Evolutionary conservation across 2,113 vertebrate genomes (phyloP), one percentile per base, ranked within the genome.

Genomic region (Melierax canorus): DNA sequence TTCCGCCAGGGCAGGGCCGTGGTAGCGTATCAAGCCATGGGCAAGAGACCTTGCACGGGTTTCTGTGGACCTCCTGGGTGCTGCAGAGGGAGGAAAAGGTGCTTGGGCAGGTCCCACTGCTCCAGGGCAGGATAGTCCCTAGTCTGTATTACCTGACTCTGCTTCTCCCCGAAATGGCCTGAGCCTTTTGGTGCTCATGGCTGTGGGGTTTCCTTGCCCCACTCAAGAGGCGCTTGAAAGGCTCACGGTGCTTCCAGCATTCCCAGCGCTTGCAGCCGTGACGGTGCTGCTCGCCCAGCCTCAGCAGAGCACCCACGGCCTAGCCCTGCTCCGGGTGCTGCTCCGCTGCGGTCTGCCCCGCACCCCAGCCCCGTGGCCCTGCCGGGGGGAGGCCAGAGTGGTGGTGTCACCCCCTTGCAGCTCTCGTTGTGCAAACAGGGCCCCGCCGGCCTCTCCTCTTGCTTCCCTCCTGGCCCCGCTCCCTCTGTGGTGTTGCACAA

Each of bases 151-250:
- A 8, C 27, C 21, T 22, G 56, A 11, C 36, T 26, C 30, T 45
- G 27, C 43, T 32, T 11, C 17, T 43, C 11, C 62, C 60, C 22
- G 4, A 14, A 3, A 20, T 5, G 15, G 8, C 53, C 68, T 20
- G 24, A 81, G 41, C 27, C 20, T 72, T 63, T 26, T 27, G 3
- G 5, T 16, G 48, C 39, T 39, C 4, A 0, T 1, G 7, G 12
- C 1, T 0, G 4, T 45, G 46, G 20, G 13, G 3, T 39, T 51
- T 53, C 64, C 66, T 62, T 15, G 16, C 4, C 12, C 11, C 0
- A 1, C 36, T 59, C 36, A 1, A 12, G 26, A 38, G 23, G 24
- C 2, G 1, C 56, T 39, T 7, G 6, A 8, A 68, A 17, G 3
- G 4, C 19, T 64, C 1, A 4, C 0, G 1, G 29, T 39, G 48